Conservation (phyloP, 2,888 invertebrate species). For the Nomada hirtipes region DNA sequence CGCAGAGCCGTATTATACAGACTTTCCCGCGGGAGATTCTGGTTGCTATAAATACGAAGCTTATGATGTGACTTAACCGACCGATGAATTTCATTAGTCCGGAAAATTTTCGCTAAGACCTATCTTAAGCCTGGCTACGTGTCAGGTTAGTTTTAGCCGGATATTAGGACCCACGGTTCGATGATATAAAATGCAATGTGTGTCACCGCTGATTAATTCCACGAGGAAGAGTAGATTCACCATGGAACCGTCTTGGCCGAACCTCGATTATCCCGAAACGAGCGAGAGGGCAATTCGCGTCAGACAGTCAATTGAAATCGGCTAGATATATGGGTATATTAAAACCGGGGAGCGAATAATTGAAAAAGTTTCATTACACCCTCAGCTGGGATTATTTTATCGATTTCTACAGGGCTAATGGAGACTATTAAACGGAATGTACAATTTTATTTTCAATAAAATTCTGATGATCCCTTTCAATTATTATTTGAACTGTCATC, state of each 20-base stretch:
- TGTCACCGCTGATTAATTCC: neutral
- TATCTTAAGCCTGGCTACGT: slow-evolving; percentile 41
- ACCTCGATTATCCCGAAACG: slow-evolving; percentile 49
- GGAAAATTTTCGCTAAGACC: slow-evolving; percentile 61
- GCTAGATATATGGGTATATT: slow-evolving; percentile 35
- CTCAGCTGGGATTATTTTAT: neutral
- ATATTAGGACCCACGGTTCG: slow-evolving; percentile 38
- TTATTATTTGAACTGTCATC: slow-evolving; percentile 12
- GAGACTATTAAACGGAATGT: neutral
- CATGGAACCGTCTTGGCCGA: neutral
- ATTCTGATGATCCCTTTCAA: neutral
- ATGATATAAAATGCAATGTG: slow-evolving; percentile 25
- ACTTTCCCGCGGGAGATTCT: slow-evolving; percentile 53
- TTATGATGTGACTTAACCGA: slow-evolving; percentile 64
- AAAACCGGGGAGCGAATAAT: slow-evolving; percentile 41
- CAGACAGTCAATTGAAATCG: slow-evolving; percentile 72
- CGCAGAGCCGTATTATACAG: slow-evolving; percentile 11
- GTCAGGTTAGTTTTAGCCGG: slow-evolving; percentile 42
- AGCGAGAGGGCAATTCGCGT: slow-evolving; percentile 57
- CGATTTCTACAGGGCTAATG: slow-evolving; percentile 32
- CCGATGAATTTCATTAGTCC: slow-evolving; percentile 66
- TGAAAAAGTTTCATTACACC: slow-evolving; percentile 39
- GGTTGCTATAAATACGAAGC: slow-evolving; percentile 59
- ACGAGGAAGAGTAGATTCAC: neutral
- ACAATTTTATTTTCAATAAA: neutral